Base-by-base conservation (phyloP, 1,140 invertebrate species). In the Sinella curviseta region DNA sequence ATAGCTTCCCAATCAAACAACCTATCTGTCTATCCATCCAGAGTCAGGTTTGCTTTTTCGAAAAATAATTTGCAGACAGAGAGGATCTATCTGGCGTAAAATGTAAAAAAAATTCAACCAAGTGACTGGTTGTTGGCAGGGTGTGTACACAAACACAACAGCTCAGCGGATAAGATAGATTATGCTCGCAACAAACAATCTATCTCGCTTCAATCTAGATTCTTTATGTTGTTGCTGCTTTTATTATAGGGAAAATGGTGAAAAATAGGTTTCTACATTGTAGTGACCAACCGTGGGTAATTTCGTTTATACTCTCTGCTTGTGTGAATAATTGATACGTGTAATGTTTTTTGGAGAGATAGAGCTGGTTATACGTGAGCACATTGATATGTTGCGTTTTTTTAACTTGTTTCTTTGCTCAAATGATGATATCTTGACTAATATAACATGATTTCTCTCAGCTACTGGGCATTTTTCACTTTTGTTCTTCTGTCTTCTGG, bases 401-500 rank as follows among this genome's bases (percentile, higher is more conserved):
- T n/a, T n/a, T n/a, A n/a, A n/a, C 55, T 60, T 60, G 65, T 70
- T 17, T 70, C 65, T 70, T n/a, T 30, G 57, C 24, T 70, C 31
- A 70, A 70, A 70, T 33, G 26, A 70, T 33, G 28, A 70, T 70
- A 70, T 70, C 65, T 31, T 70, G 14, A 70, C 65, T 70, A 70
- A 70, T 70, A 30, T 70, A 70, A 70, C 65, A 70, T 70, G 65
- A 70, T 70, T 70, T 70, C 65, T 70, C 65, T 70, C 65, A 33
- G 65, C 65, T 70, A 70, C 65, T 33, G 65, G 65, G 65, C 65
- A 70, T 70, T 70, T 33, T n/a, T 70, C n/a, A 26, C 39, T 48
- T n/a, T n/a, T n/a, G n/a, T n/a, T n/a, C n/a, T n/a, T n/a, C n/a
- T n/a, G n/a, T n/a, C n/a, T n/a, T n/a, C n/a, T n/a, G n/a, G n/a